phyloP scores from a whole-genome alignment of 2,888 invertebrate genomes.

The Pelosia muscerda region DNA sequence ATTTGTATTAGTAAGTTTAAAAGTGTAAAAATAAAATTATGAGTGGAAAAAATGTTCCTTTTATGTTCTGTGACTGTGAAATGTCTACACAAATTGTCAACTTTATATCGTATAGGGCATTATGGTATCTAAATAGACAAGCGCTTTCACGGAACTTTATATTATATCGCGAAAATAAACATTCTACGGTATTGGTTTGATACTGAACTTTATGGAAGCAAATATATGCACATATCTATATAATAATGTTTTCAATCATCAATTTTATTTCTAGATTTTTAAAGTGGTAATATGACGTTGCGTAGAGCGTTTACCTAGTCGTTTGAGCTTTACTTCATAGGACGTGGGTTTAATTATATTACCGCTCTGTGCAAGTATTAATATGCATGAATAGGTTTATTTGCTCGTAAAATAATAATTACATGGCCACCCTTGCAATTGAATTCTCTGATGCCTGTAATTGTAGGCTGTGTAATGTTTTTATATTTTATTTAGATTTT shows the following conservation, averaged over 20 bases:
- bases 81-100: constrained; percentile 34
- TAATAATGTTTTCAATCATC: background rate
- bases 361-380: too few relatives aligned
- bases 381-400: too few relatives aligned
- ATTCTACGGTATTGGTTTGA: constrained; percentile 27
- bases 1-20: constrained; percentile 2
- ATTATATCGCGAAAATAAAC: constrained; percentile 40
- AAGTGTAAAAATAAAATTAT: constrained; percentile 30
- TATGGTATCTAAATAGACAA: constrained; percentile 30
- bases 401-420: too few relatives aligned
- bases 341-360: too few relatives aligned
- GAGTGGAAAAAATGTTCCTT: background rate
- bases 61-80: constrained; percentile 18
- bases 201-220: constrained; percentile 5
- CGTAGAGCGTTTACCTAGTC: too few relatives aligned
- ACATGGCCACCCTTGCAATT: too few relatives aligned
- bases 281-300: too few relatives aligned
- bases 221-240: background rate
- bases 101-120: constrained; percentile 29
- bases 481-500: too few relatives aligned
- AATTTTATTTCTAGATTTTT: too few relatives aligned
- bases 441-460: too few relatives aligned
- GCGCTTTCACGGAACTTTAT: constrained; percentile 21
- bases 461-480: too few relatives aligned
- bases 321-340: too few relatives aligned